phyloP scores from a whole-genome alignment of 2,113 vertebrate genomes.

The Plectropomus leopardus region DNA sequence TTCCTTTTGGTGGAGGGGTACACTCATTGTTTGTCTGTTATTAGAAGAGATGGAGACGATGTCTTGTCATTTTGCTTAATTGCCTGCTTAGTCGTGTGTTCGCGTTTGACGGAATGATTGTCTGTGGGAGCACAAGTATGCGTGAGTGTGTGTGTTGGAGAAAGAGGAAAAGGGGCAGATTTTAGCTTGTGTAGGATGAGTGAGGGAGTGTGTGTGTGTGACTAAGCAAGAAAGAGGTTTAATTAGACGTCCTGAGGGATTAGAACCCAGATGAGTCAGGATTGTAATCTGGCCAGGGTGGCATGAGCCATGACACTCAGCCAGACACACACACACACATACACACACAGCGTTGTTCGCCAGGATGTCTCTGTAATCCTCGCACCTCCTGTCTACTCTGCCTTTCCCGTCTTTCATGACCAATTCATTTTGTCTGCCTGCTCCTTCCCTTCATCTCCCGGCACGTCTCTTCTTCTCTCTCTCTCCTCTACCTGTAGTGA shows the following conservation, averaged over 20 bases:
- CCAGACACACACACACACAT: slow-evolving; percentile 51
- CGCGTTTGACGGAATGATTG: slow-evolving; percentile 7
- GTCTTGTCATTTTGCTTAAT: slow-evolving; percentile 59
- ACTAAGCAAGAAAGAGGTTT: slow-evolving; percentile 72
- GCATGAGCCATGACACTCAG: slow-evolving; percentile 72
- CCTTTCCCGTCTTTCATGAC: slow-evolving; percentile 59
- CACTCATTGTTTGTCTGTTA: slow-evolving; percentile 62
- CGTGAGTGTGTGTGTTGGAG: not conserved
- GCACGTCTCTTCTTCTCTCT: slow-evolving; percentile 10
- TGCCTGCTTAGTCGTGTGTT: slow-evolving; percentile 45
- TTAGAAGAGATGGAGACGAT: slow-evolving; percentile 34
- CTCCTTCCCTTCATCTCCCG: slow-evolving; percentile 47
- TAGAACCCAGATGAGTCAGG: slow-evolving; percentile 78
- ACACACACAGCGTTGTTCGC: slow-evolving; percentile 45
- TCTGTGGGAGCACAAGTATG: slow-evolving; percentile 1
- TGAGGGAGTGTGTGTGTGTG: slow-evolving; percentile 22
- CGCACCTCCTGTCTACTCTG: slow-evolving; percentile 69
- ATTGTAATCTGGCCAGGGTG: slow-evolving; percentile 80
- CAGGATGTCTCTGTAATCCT: slow-evolving; percentile 73
- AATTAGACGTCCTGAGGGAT: slow-evolving; percentile 84
- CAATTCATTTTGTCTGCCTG: slow-evolving; percentile 61
- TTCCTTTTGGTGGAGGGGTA: slow-evolving; percentile 55
- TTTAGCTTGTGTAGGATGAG: slow-evolving; percentile 10
- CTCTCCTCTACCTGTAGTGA: slow-evolving; percentile 30
- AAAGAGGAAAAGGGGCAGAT: not conserved